A percentile compares a stretch with the other conserved stretches of the same genome.
phyloP scores from a whole-genome alignment of 2,888 invertebrate species.

The Acronicta aceris region DNA sequence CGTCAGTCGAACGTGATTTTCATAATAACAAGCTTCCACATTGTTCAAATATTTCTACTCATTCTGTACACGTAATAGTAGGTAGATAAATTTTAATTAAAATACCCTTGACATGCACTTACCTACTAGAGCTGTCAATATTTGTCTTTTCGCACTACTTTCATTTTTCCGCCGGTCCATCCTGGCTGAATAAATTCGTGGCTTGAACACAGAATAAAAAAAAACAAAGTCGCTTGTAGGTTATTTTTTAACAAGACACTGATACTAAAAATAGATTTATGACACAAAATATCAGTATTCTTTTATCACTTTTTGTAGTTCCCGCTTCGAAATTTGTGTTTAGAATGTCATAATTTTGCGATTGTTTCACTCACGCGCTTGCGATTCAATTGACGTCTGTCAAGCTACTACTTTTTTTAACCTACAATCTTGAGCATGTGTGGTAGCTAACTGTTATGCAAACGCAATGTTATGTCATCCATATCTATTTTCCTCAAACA shows the following conservation, averaged over 20 bases:
- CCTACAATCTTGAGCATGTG: conserved; percentile 50
- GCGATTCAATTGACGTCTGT: conserved; percentile 48
- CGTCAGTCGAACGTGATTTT: conserved; percentile 34
- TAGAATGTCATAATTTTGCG: conserved; percentile 25
- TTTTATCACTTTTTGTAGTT: conserved; percentile 32
- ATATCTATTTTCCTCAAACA: conserved; percentile 23
- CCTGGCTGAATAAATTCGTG: conserved; percentile 38
- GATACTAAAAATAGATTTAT: conserved; percentile 21
- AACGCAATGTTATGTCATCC: conserved; percentile 50
- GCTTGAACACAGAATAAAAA: conserved; percentile 38
- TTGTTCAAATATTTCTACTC: background rate
- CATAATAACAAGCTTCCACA: conserved; percentile 14
- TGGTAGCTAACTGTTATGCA: conserved; percentile 52
- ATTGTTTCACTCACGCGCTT: conserved; percentile 28
- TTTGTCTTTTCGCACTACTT: conserved; percentile 68
- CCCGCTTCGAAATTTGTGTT: conserved; percentile 24
- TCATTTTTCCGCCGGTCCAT: conserved; percentile 66
- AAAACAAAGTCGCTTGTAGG: conserved; percentile 48
- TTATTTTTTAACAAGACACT: conserved; percentile 43
- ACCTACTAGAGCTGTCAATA: conserved; percentile 77
- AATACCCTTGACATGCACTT: conserved; percentile 49
- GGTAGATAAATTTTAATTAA: conserved; percentile 10
- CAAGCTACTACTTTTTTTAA: conserved; percentile 55
- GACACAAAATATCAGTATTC: conserved; percentile 11
- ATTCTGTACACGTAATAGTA: background rate